phyloP scores from a whole-genome alignment of 1,140 invertebrate genomes.

The Holotrichia oblita region DNA sequence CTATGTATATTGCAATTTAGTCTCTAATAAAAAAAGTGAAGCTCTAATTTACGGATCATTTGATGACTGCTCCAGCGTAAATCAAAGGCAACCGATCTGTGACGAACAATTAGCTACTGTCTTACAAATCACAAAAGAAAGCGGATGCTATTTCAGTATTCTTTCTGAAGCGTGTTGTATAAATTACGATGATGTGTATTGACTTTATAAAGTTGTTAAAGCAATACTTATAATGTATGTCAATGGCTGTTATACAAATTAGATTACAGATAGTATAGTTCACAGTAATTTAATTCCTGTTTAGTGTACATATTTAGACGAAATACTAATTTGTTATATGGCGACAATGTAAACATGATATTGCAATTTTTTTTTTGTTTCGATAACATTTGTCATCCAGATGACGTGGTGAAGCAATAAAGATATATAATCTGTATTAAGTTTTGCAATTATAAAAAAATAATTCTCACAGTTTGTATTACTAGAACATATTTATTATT shows the following conservation, averaged over 20 bases:
- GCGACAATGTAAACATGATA: slow-evolving; percentile 15
- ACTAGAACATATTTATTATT: too few relatives aligned
- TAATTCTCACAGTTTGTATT: too few relatives aligned
- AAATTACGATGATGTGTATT: background rate
- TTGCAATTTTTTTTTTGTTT: background rate
- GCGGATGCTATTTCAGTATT: background rate
- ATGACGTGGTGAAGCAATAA: background rate
- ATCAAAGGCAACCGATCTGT: background rate
- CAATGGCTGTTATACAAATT: too few relatives aligned
- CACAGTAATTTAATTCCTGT: background rate
- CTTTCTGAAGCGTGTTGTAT: background rate
- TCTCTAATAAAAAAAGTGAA: background rate
- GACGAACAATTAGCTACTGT: slow-evolving; percentile 6
- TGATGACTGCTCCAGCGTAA: background rate
- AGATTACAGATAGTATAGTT: background rate
- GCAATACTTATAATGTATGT: background rate
- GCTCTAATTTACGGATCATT: slow-evolving; percentile 1
- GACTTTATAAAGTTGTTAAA: background rate
- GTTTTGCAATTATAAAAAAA: too few relatives aligned
- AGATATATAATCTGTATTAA: too few relatives aligned
- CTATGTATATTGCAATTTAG: too few relatives aligned
- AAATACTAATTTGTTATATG: background rate
- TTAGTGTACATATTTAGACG: background rate
- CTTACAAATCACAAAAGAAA: background rate
- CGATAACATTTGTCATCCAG: slow-evolving; percentile 7